Base-by-base conservation (phyloP, 2,113 vertebrate genomes). In the Malurus cyaneus region DNA sequence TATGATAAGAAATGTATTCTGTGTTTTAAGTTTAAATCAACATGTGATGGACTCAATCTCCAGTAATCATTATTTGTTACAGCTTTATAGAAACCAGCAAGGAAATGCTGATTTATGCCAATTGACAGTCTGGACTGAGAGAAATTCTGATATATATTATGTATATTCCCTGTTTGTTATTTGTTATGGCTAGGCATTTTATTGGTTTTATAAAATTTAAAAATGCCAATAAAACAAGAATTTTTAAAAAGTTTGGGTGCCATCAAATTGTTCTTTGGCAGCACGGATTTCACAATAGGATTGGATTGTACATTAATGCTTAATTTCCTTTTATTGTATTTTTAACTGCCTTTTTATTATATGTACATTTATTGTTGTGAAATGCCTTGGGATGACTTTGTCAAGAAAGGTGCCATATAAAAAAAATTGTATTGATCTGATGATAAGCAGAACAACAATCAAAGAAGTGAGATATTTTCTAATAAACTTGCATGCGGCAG, bases 311-410 rank as follows among this genome's bases (percentile, higher is more conserved):
- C 82, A 80, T 90, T 96, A 88, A 73, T 90, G 52, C 83, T 94
- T 92, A 88, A 91, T 93, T 93, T 84, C 17, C 7, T 80, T 91
- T 95, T 95, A 95, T 96, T 92, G 65, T 86, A 69, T 88, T 95
- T 93, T 96, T 96, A 90, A 93, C 70, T 90, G 59, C 25, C 47
- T 94, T 96, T 96, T 94, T 93, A 93, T 96, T 96, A 61, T 94
- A 74, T 56, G 25, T 92, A 71, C 89, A 93, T 96, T 96, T 96
- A 94, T 94, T 92, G 77, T 74, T 85, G 25, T 64, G 34, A 86
- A 88, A 70, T 64, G 80, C 41, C 94, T 90, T 78, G 91, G 83
- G 94, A 95, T 72, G 60, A 62, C 72, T 95, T 81, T 88, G 50
- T 92, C 82, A 90, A 74, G 74, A 95, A 86, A 95, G 87, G 66